Evolutionary conservation across 2,888 invertebrate genomes (phyloP), one percentile per base, ranked within the genome.

Genomic region (Lutraria lutraria): DNA sequence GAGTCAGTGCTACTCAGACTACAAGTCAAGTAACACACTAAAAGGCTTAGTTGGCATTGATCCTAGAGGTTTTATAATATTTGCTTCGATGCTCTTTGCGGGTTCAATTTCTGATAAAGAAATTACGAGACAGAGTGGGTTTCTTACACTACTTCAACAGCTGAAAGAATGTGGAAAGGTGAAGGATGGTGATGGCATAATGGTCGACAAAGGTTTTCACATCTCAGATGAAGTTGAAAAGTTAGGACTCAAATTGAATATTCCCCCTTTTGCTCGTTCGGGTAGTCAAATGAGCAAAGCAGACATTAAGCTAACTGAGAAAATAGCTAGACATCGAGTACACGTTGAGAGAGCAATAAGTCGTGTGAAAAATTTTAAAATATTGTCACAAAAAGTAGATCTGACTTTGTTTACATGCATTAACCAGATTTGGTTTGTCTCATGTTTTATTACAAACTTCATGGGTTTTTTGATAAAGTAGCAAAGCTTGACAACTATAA

Each of bases 191-290:
- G 87, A 90, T 60, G 85, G 82, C 13, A 34, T 91, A 12, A 90
- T 90, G 89, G 87, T 82, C n/a, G 90, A 92, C 76, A 91, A 89
- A 83, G 89, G 81, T 53, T 89, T 88, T 31, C 29, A 56, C n/a
- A 89, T 91, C 25, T 15, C 34, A 16, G 82, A 88, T 19, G 88
- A 89, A 63, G 53, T 89, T 16, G 68, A 86, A 25, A 15, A 89
- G 52, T 53, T 85, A n/a, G 89, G 83, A 10, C 82, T 90, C 1
- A 83, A 88, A 54, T 81, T 88, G 43, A 83, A 81, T 31, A 88
- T 88, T 76, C 83, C 88, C 16, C 88, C 88, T n/a, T 88, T 87
- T 86, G 88, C 90, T 15, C 4, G 21, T 16, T 52, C 25, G 63
- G 80, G 83, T 53, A 6, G 34, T 34, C 90, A 86, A 29, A 85